Evolutionary conservation across 53 echinoderm and acorn worm genomes (phyloP), one percentile per base, ranked within the genome.

Genomic region (Stichopus horrens): DNA sequence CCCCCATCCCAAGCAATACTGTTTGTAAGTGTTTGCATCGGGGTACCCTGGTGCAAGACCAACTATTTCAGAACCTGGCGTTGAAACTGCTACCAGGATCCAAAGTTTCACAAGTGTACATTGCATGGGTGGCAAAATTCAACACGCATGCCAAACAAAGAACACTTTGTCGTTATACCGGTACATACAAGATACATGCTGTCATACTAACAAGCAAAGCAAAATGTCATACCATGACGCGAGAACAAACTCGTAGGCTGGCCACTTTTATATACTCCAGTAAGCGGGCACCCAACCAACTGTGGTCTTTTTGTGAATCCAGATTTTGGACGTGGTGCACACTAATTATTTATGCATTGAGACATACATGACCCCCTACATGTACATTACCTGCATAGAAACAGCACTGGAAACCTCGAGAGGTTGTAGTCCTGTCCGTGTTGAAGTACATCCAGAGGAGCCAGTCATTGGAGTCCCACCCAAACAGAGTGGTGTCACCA

Each of bases 341-440:
- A 11, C n/a, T 67, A 67, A 67, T 2, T 37, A 37, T 37, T 37
- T 37, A 37, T 37, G 37, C 37, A 37, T 37, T 2, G 37, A 67
- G 13, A 67, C n/a, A 14, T 67, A 11, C 68, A 14, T 4, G 13
- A n/a, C 19, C 37, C 52, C 52, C 66, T 87, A 87, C 87, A 74
- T 55, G 54, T 75, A 74, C 74, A 74, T 85, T 87, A 87, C 87
- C 87, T 55, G 54, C 87, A 74, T 87, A 74, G 55, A 87, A 75
- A 23, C 87, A 87, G 58, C 87, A 87, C 75, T 87, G 55, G 54
- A 54, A 87, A 11, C 87, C 87, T 57, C 87, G 52, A 54, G 53
- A 74, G 23, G 74, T 54, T 74, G 11, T 55, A 18, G 87, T 87
- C 52, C 87, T 74, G 55, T 87, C 87, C 5, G 87, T 87, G 55